Evolutionary conservation across 1,140 invertebrate species (phyloP).

Genomic region (Brachionus rotundiformis): DNA sequence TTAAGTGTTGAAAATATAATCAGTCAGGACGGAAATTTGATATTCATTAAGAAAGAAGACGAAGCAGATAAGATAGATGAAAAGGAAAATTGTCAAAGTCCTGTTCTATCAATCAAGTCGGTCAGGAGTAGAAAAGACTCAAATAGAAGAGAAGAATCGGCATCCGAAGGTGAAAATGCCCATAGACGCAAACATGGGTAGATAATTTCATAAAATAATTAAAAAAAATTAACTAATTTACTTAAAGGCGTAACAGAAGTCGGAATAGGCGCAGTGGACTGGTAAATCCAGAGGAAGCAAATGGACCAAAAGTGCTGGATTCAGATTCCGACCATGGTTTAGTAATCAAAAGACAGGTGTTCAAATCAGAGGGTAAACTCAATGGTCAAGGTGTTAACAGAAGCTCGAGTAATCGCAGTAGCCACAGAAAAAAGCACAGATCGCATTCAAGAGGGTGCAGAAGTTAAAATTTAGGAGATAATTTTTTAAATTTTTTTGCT

Average conservation of each 20-base stretch:
- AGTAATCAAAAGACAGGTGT: background rate
- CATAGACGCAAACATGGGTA: conserved; percentile 26
- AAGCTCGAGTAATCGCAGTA: conserved; percentile 15
- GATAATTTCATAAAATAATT: background rate
- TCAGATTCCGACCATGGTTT: conserved; percentile 13
- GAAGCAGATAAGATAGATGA: background rate
- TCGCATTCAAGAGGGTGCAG: conserved; percentile 28
- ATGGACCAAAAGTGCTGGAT: background rate
- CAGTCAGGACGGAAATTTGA: conserved; percentile 25
- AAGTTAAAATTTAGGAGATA: background rate
- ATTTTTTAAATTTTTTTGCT: background rate
- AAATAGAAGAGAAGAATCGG: background rate
- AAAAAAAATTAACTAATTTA: background rate
- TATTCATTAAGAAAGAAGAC: background rate
- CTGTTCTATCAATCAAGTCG: conserved; percentile 7
- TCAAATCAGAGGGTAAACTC: conserved; percentile 1
- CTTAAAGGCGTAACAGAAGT: background rate
- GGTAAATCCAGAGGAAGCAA: background rate
- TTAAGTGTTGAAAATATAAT: conserved; percentile 9
- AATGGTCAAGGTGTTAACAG: background rate
- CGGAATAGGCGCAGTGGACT: background rate
- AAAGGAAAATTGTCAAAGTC: background rate
- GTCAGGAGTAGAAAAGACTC: background rate
- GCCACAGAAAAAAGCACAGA: background rate
- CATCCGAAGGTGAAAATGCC: conserved; percentile 30